These are phyloP conservation scores for Crocodylus rhombifer DNA, from an alignment of 2,797 vertebrate species.

Conservation along the genomic window DNA sequence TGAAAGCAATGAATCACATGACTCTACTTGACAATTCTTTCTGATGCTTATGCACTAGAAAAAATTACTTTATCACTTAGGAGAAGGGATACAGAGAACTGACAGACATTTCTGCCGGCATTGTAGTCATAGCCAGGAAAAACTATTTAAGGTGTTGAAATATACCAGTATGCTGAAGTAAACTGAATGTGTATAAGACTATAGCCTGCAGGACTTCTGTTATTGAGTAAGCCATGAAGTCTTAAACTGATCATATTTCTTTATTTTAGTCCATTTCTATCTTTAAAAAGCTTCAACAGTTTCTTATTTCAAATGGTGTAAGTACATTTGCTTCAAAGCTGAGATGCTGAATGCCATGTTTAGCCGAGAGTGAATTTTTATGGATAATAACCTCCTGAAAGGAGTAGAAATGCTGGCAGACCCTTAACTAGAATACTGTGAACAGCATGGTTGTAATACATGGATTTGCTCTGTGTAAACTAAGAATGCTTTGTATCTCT, in stretches of 20 bases:
- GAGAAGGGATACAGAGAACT: conserved; percentile 36
- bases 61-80: conserved; percentile 61
- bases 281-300: not conserved
- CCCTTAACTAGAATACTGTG: not conserved
- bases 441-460: not conserved
- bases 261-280: not conserved
- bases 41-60: conserved; percentile 60
- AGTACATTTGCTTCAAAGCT: not conserved
- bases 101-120: conserved; percentile 17
- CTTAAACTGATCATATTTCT: conserved; percentile 29
- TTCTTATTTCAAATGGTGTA: not conserved
- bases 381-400: not conserved
- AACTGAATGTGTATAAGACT: conserved; percentile 44
- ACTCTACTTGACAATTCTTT: conserved; percentile 62
- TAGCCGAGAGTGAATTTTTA: not conserved
- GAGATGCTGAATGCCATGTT: not conserved
- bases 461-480: not conserved
- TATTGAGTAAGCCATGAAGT: not conserved
- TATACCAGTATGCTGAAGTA: not conserved
- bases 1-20: conserved; percentile 58
- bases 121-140: not conserved
- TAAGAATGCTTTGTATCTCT: not conserved
- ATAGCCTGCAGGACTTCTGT: not conserved
- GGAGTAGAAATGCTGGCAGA: not conserved
- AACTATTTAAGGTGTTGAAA: not conserved